Conservation (phyloP, 2,888 invertebrate genomes). For the Blomia tropicalis region DNA sequence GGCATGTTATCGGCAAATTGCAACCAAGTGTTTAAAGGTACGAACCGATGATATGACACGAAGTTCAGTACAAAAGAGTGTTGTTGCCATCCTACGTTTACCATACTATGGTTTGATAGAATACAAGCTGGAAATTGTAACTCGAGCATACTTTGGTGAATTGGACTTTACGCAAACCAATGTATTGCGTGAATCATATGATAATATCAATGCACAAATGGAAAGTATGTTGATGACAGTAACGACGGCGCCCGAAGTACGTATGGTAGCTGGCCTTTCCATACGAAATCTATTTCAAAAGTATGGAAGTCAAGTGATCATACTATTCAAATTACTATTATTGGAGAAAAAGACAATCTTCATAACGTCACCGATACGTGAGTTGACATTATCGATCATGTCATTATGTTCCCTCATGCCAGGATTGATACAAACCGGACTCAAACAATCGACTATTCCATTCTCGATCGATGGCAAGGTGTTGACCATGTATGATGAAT, state of each 20-base stretch:
- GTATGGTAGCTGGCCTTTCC: constrained; percentile 60
- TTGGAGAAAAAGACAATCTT: constrained; percentile 64
- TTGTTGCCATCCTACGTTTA: constrained; percentile 74
- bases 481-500: constrained; percentile 12
- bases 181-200: constrained; percentile 73
- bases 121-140: constrained; percentile 81
- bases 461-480: constrained; percentile 1
- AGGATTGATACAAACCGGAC: constrained; percentile 35
- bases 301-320: constrained; percentile 78
- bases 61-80: constrained; percentile 93
- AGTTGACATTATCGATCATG: constrained; percentile 66
- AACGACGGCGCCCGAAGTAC: constrained; percentile 42
- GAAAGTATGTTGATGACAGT: constrained; percentile 40
- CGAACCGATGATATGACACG: constrained; percentile 87
- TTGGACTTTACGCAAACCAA: constrained; percentile 77
- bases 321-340: constrained; percentile 77
- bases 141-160: constrained; percentile 90
- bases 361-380: constrained; percentile 78
- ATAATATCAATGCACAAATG: constrained; percentile 73
- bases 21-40: constrained; percentile 69
- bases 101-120: constrained; percentile 88
- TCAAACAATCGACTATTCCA: constrained; percentile 18
- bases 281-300: constrained; percentile 59
- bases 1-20: constrained; percentile 93
- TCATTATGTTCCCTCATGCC: constrained; percentile 79